Base-by-base conservation (phyloP, 1,140 invertebrate genomes). In the Paramacrobiotus metropolitanus region DNA sequence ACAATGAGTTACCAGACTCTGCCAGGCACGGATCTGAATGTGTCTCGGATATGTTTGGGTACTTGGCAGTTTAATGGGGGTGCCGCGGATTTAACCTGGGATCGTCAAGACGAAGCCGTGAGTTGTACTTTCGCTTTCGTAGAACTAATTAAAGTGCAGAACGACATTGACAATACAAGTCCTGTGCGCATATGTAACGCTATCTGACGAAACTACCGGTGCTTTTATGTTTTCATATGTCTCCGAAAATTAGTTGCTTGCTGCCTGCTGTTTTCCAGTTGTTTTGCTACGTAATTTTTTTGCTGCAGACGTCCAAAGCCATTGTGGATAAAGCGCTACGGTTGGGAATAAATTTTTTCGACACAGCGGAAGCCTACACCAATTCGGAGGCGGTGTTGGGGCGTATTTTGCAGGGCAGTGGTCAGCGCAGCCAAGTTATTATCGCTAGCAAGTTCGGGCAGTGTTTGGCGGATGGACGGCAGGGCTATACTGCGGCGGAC, bases 281-380 rank as follows among this genome's bases (percentile, higher is more conserved):
- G 4, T 29, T 18, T 31, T 24, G n/a, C 21, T 45, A 21, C 31
- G 29, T 1, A 31, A 2, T 55, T 31, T 20, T 61, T 60, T 60
- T 28, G 30, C 30, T 15, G 28, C 65, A 72, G 70, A 62, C 62
- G 44, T 71, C 70, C 21, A 69, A 68, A 60, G 66, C 66, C 2
- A 69, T 71, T 65, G 69, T 71, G 15, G 69, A 72, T 63, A 71
- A 71, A 66, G 69, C 68, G 60, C 65, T 72, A 44, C 67, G 71
- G 44, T 59, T 68, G 31, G 71, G 71, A 31, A 68, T 72, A 20
- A 72, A 72, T 62, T 72, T 72, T 64, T 71, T 72, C 64, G 71
- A 72, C 59, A 72, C 71, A 21, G 71, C 71, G 30, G 69, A 72
- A 70, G 71, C 68, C 0, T 72, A 72, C 65, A 64, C 65, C 34